These are phyloP conservation scores for Pararge aegeria DNA, from an alignment of 1,140 invertebrate genomes.

Conservation along the genomic window DNA sequence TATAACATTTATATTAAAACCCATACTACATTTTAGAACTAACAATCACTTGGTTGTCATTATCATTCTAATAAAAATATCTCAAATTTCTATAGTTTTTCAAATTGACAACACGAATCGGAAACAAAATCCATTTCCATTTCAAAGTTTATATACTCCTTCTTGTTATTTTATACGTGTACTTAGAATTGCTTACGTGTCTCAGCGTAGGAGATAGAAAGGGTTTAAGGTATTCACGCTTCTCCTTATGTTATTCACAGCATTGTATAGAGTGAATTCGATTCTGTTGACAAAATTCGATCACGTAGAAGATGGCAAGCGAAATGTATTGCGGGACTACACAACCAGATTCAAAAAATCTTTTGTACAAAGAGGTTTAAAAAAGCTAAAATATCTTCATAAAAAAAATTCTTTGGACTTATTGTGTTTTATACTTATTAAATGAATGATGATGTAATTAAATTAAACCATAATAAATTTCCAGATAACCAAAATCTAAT, in stretches of 20 bases:
- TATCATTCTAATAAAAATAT: too few species aligned
- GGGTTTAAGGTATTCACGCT: slow-evolving; percentile 9
- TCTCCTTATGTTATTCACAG: slow-evolving; percentile 11
- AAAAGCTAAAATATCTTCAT: not conserved
- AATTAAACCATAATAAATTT: too few species aligned
- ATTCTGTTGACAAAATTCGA: slow-evolving; percentile 33
- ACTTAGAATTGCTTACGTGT: slow-evolving; percentile 4
- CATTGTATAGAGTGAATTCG: slow-evolving; percentile 17
- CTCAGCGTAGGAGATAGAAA: not conserved
- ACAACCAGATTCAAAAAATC: slow-evolving; percentile 27
- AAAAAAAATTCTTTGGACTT: too few species aligned
- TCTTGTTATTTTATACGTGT: not conserved
- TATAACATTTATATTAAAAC: too few species aligned
- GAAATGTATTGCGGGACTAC: slow-evolving; percentile 29
- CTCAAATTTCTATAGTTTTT: too few species aligned
- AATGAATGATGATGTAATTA: too few species aligned
- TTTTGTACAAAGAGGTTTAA: slow-evolving; percentile 26
- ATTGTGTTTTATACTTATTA: too few species aligned
- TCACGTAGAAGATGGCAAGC: slow-evolving; percentile 23
- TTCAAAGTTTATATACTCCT: not conserved
- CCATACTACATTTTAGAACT: too few species aligned
- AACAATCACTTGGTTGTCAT: too few species aligned
- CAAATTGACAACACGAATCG: too few species aligned
- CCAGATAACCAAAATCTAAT: too few species aligned
- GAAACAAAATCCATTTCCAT: not conserved